phyloP scores from a whole-genome alignment of 2,113 vertebrate genomes.

The Gasterosteus nipponicus region DNA sequence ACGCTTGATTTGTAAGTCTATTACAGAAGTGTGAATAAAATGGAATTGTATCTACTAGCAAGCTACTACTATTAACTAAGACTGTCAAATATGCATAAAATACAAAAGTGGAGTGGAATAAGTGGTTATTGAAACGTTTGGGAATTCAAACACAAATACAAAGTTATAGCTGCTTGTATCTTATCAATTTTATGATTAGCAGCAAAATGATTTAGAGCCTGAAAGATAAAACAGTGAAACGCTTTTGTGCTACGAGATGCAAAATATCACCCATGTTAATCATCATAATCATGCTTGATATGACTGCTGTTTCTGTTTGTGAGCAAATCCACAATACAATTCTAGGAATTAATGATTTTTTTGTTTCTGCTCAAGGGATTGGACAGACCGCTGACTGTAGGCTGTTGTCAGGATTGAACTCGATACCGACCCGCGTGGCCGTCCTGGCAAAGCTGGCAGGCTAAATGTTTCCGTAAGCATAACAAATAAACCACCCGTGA shows the following conservation, averaged over 20 bases:
- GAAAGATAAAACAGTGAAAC: not conserved
- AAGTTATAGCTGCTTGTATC: not conserved
- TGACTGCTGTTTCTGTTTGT: not conserved
- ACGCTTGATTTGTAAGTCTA: not conserved
- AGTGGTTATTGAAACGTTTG: not conserved
- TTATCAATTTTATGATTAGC: not conserved
- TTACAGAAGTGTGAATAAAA: not conserved
- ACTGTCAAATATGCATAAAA: not conserved
- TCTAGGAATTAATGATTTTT: not conserved
- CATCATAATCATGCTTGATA: not conserved
- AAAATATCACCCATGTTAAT: not conserved
- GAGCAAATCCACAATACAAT: slow-evolving; percentile 3
- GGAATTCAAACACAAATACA: not conserved
- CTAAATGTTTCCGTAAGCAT: slow-evolving; percentile 16
- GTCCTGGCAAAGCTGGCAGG: slow-evolving; percentile 19
- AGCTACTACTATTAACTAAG: not conserved
- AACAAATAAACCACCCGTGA: slow-evolving; percentile 17
- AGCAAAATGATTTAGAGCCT: not conserved
- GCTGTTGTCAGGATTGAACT: slow-evolving; percentile 13
- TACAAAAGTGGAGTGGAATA: not conserved
- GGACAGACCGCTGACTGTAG: not conserved
- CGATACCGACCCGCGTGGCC: slow-evolving; percentile 1
- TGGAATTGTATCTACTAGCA: not conserved
- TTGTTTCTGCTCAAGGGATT: slow-evolving; percentile 10
- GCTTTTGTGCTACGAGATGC: not conserved